Conservation (phyloP, 2,888 invertebrate species). For the Rhagium mordax region DNA sequence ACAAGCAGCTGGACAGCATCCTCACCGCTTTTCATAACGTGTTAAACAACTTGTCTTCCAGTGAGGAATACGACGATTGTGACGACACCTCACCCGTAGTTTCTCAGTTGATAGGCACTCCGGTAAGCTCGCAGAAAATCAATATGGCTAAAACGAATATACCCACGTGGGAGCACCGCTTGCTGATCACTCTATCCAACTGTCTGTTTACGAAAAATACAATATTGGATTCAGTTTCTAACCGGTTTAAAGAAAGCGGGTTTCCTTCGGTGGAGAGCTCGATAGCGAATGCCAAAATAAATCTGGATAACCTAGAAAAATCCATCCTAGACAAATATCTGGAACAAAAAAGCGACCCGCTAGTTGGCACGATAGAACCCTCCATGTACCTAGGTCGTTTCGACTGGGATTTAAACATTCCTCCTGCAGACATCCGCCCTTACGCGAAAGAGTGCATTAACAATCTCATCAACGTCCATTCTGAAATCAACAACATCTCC, state of each 20-base stretch:
- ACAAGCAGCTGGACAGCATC: constrained; percentile 74
- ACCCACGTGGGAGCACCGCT: constrained; percentile 83
- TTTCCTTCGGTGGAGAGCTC: constrained; percentile 82
- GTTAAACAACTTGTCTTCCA: constrained; percentile 81
- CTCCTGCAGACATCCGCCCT: constrained; percentile 85
- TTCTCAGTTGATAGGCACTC: constrained; percentile 78
- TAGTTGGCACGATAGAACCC: constrained; percentile 96
- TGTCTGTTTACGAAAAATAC: constrained; percentile 86
- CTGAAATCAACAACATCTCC: constrained; percentile 85
- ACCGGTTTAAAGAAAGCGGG: constrained; percentile 78
- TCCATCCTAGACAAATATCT: constrained; percentile 85
- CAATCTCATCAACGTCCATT: constrained; percentile 85
- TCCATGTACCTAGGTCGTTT: constrained; percentile 95
- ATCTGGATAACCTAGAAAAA: constrained; percentile 75
- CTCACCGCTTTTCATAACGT: constrained; percentile 78
- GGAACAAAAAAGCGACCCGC: constrained; percentile 93
- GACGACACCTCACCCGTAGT: constrained; percentile 73
- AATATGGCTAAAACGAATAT: constrained; percentile 60
- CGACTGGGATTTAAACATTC: constrained; percentile 85
- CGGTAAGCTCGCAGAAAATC: constrained; percentile 68
- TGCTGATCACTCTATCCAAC: constrained; percentile 91
- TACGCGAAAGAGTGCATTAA: constrained; percentile 92
- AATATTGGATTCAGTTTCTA: constrained; percentile 81
- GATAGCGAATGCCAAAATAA: constrained; percentile 78
- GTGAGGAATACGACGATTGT: constrained; percentile 77